Percentiles rank a stretch among this genome's conserved stretches.
Evolutionary conservation across 1,140 invertebrate species (phyloP).

Genomic region (Drosophila biarmipes): DNA sequence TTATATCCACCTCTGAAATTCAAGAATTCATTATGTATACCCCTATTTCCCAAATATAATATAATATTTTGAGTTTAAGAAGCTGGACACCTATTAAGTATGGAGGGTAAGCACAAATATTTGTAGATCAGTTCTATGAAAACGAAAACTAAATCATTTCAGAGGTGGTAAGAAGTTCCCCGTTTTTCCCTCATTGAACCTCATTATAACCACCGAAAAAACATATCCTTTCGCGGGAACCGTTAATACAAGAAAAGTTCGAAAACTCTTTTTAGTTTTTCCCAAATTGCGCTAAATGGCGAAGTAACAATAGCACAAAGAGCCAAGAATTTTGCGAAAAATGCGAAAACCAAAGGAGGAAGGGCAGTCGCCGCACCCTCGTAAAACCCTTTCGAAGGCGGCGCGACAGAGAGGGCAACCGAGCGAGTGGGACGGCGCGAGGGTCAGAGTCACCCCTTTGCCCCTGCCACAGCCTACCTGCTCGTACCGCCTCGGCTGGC

Average conservation of each 20-base stretch:
- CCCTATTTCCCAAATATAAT: no score
- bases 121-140: background rate
- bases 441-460: constrained; percentile 64
- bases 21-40: no score
- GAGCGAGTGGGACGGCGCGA: constrained; percentile 1
- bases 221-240: constrained; percentile 31
- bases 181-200: constrained; percentile 6
- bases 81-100: no score
- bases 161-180: background rate
- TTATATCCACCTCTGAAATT: no score
- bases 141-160: constrained; percentile 5
- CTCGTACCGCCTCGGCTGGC: constrained; percentile 24
- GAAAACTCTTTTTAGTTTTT: constrained; percentile 20
- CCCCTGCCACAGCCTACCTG: constrained; percentile 40
- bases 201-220: constrained; percentile 5
- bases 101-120: background rate
- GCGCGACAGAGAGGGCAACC: background rate
- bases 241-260: constrained; percentile 5
- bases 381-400: constrained; percentile 74
- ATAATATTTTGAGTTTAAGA: no score
- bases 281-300: constrained; percentile 51
- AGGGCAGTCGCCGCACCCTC: constrained; percentile 54
- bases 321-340: constrained; percentile 61
- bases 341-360: constrained; percentile 30
- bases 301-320: constrained; percentile 38